A percentile compares a stretch with the other conserved stretches of the same genome.
phyloP scores from a whole-genome alignment of 2,113 vertebrate species.

The Chroicocephalus ridibundus region DNA sequence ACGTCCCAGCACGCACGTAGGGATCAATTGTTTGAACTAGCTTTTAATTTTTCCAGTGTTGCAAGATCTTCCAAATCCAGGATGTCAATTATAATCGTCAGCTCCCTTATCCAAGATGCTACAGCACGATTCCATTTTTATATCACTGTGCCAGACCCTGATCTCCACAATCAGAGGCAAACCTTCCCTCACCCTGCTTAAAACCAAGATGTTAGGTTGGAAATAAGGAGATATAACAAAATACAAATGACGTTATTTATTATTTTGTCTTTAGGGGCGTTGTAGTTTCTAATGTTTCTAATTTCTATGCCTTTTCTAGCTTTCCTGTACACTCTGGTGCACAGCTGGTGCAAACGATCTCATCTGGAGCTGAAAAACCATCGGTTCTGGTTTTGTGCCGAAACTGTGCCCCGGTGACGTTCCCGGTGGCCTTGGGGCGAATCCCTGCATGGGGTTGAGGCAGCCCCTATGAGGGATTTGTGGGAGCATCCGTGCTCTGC shows the following conservation, averaged over 20 bases:
- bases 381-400: neutral
- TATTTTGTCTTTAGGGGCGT: neutral
- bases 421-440: neutral
- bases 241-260: neutral
- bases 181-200: neutral
- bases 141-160: neutral
- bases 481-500: accelerated
- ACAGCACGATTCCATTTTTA: neutral
- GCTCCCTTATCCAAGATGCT: neutral
- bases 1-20: accelerated
- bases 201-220: neutral
- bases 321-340: neutral
- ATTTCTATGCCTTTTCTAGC: neutral
- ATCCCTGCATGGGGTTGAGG: accelerated
- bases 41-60: neutral
- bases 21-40: neutral
- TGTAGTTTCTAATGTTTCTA: neutral
- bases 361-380: neutral
- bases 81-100: neutral
- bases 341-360: accelerated
- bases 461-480: neutral
- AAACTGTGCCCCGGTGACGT: neutral
- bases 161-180: neutral
- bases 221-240: neutral
- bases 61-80: neutral